Evolutionary conservation across 2,888 invertebrate species (phyloP).

Genomic region (Cecidostiba fungosa): DNA sequence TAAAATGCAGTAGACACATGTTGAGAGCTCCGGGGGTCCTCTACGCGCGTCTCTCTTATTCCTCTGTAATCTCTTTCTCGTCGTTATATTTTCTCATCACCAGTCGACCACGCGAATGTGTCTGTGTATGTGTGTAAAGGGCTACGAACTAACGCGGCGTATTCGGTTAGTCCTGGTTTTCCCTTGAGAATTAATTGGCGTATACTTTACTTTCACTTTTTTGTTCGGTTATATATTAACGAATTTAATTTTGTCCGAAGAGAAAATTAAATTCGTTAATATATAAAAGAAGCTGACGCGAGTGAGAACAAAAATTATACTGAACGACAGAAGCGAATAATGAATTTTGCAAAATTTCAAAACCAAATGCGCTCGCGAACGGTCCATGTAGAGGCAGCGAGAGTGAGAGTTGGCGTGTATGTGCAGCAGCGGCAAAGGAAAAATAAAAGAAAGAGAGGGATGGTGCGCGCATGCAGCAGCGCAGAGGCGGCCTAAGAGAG

Average conservation of each 20-base stretch:
- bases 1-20: slow-evolving; percentile 39
- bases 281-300: too few species aligned
- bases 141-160: too few species aligned
- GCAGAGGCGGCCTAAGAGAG: slow-evolving; percentile 21
- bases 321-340: not conserved
- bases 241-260: too few species aligned
- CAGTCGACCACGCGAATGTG: too few species aligned
- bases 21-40: slow-evolving; percentile 40
- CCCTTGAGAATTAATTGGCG: too few species aligned
- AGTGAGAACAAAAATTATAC: not conserved
- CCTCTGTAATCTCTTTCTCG: not conserved
- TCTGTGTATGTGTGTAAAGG: too few species aligned
- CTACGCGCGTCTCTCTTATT: not conserved
- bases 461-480: not conserved
- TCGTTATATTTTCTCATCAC: not conserved
- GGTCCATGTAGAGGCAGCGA: not conserved
- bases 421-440: not conserved
- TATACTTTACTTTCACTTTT: too few species aligned
- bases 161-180: too few species aligned
- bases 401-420: slow-evolving; percentile 50
- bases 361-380: not conserved
- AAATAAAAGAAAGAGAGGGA: not conserved
- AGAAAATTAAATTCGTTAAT: too few species aligned
- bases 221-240: too few species aligned
- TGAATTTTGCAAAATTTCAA: not conserved